Percentiles rank a stretch among this genome's conserved stretches.
Conservation (phyloP, 2,888 invertebrate genomes). For the Nebria salina region DNA sequence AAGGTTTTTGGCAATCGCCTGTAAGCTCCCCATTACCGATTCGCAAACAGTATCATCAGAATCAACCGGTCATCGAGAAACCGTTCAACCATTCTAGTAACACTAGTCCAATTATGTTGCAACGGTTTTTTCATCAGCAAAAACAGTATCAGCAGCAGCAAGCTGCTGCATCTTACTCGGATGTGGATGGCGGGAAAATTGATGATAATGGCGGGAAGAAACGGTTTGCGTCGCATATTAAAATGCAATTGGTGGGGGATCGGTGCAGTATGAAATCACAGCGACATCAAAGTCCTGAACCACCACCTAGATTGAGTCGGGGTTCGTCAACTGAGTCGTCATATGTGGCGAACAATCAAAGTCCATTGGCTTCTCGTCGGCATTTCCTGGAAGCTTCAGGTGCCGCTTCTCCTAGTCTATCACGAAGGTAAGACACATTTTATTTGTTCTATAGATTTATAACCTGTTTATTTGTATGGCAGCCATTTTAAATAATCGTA, state of each 20-base stretch:
- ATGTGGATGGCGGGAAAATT: slow-evolving; percentile 42
- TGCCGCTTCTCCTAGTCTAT: slow-evolving; percentile 65
- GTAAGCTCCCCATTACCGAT: slow-evolving; percentile 60
- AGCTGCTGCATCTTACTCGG: slow-evolving; percentile 46
- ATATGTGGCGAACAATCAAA: slow-evolving; percentile 58
- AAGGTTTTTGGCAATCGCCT: slow-evolving; percentile 58
- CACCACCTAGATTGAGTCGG: slow-evolving; percentile 66
- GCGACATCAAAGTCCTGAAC: slow-evolving; percentile 70
- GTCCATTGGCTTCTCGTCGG: slow-evolving; percentile 69
- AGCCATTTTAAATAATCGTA: not conserved
- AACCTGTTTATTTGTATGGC: not conserved
- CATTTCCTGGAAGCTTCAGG: slow-evolving; percentile 67
- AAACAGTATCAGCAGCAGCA: slow-evolving; percentile 72
- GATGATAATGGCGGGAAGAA: slow-evolving; percentile 67
- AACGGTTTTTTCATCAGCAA: slow-evolving; percentile 81
- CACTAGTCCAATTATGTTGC: slow-evolving; percentile 81
- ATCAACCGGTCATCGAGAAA: slow-evolving; percentile 34
- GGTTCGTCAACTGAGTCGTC: slow-evolving; percentile 50
- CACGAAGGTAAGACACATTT: slow-evolving; percentile 63
- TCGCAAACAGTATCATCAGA: slow-evolving; percentile 56
- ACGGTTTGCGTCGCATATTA: slow-evolving; percentile 84
- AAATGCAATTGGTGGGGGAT: slow-evolving; percentile 75
- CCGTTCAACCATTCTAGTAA: slow-evolving; percentile 66
- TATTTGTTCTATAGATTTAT: not conserved
- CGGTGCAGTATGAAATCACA: slow-evolving; percentile 59